Conservation (phyloP, 2,113 vertebrate genomes). For the Cavia porcellus region DNA sequence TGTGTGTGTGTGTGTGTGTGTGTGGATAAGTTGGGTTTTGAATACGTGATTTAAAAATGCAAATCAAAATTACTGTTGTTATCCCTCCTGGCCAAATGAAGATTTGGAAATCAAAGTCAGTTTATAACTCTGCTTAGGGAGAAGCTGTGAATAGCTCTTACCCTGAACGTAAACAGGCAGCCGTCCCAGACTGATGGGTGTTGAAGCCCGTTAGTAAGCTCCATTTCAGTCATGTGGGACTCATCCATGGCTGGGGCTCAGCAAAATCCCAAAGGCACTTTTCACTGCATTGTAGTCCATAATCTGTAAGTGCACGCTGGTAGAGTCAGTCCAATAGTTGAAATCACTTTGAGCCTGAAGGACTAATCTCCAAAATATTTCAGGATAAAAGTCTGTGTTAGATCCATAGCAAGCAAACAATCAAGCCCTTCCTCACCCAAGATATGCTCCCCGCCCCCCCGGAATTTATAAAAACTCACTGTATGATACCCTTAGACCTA, state of each 20-base stretch:
- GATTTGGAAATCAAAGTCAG: slow-evolving; percentile 25
- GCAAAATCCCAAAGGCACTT: background rate
- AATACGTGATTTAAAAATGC: slow-evolving; percentile 49
- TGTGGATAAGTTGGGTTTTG: background rate
- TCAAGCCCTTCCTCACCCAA: background rate
- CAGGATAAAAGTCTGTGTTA: background rate
- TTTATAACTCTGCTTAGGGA: background rate
- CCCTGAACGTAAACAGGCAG: background rate
- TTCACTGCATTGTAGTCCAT: background rate
- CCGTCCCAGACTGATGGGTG: too few relatives aligned
- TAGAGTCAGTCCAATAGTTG: background rate
- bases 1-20: background rate
- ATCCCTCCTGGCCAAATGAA: background rate
- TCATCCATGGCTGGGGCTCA: background rate
- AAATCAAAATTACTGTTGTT: background rate
- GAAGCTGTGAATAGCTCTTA: background rate
- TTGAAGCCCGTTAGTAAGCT: background rate
- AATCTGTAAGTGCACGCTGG: background rate
- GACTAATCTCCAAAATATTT: background rate
- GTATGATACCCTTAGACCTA: background rate
- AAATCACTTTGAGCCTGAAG: background rate
- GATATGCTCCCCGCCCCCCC: background rate
- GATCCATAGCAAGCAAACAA: background rate
- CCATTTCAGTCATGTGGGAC: background rate
- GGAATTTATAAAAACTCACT: background rate